Conservation (phyloP, 1,140 invertebrate species). For the Procambarus clarkii region DNA sequence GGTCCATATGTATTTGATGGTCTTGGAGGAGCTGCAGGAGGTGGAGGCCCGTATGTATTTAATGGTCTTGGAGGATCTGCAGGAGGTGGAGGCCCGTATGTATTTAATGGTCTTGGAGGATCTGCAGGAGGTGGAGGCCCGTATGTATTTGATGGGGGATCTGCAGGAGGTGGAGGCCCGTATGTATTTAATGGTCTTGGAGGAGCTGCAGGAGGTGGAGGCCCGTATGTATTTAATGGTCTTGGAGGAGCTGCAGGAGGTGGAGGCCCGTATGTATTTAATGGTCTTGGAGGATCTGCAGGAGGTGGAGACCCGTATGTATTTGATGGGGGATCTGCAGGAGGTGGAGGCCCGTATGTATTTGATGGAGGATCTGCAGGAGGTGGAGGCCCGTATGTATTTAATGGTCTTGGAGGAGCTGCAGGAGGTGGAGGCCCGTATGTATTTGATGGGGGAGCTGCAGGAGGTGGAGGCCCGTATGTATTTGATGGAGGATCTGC, state of each 20-base stretch:
- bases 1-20: conserved; percentile 16
- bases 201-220: neutral
- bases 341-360: conserved; percentile 22
- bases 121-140: conserved; percentile 5
- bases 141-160: conserved; percentile 35
- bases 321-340: conserved; percentile 7
- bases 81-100: conserved; percentile 6
- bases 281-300: neutral
- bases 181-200: conserved; percentile 5
- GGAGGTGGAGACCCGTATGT: conserved; percentile 25
- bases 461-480: conserved; percentile 26
- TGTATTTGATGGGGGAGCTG: neutral
- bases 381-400: neutral
- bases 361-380: neutral
- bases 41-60: neutral
- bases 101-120: conserved; percentile 1
- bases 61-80: conserved; percentile 2
- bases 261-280: conserved; percentile 4
- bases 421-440: conserved; percentile 10
- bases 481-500: conserved; percentile 14
- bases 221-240: neutral
- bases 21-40: neutral
- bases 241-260: conserved; percentile 9
- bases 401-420: neutral
- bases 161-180: neutral